Percentiles rank a stretch among this genome's conserved stretches.
Conservation (phyloP, 2,113 vertebrate species). For the Climacteris rufus region DNA sequence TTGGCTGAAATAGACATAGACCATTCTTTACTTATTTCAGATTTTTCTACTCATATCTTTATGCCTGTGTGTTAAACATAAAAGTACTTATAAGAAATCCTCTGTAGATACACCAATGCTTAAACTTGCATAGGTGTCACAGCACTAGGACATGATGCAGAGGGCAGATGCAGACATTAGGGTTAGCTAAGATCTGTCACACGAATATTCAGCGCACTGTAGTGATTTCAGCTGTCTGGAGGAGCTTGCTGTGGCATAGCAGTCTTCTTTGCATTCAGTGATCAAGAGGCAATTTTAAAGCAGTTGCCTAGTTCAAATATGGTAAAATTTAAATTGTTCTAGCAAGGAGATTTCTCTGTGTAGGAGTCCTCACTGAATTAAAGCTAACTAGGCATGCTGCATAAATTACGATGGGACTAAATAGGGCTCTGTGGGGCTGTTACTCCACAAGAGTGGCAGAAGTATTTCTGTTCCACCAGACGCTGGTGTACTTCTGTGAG, state of each 20-base stretch:
- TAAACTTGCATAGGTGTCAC: neutral
- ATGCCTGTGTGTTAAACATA: neutral
- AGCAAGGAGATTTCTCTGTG: neutral
- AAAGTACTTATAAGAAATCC: neutral
- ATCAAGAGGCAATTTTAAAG: neutral
- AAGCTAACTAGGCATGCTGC: neutral
- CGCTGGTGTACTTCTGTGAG: rapidly evolving
- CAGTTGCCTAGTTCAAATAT: neutral
- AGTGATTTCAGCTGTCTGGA: neutral
- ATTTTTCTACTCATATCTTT: neutral
- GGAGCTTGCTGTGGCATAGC: neutral
- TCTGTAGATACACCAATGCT: neutral
- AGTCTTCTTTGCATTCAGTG: neutral
- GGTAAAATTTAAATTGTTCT: neutral
- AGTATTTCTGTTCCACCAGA: rapidly evolving
- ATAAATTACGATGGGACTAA: neutral
- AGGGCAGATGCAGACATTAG: too few species aligned
- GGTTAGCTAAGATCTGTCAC: neutral
- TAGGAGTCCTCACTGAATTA: neutral
- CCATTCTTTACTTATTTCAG: neutral
- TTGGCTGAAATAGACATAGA: neutral
- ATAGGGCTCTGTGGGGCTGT: neutral
- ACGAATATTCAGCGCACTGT: neutral
- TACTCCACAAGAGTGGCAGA: neutral
- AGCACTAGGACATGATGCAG: neutral